Conservation (phyloP, 2,888 invertebrate genomes). For the Tinea pellionella region DNA sequence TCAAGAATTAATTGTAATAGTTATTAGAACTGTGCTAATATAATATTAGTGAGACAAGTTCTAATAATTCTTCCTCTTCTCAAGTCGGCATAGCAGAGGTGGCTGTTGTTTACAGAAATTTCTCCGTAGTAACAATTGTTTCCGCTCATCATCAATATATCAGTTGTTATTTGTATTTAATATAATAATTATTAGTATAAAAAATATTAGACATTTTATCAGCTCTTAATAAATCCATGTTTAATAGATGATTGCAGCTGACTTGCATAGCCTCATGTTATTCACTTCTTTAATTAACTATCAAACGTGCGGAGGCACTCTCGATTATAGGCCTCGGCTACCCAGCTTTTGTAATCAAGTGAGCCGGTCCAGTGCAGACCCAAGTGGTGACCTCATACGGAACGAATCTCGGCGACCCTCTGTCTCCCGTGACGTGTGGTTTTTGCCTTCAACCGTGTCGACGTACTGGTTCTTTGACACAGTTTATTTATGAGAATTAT, state of each 20-base stretch:
- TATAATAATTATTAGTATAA: no score
- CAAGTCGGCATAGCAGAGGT: no score
- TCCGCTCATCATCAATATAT: no score
- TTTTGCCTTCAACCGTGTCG: neutral
- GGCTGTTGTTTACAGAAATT: no score
- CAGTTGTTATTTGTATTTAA: no score
- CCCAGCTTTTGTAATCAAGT: conserved; percentile 48
- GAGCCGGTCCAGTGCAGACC: neutral
- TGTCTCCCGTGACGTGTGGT: conserved; percentile 5
- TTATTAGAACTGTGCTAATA: neutral
- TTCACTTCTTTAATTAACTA: conserved; percentile 67
- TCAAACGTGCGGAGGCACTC: conserved; percentile 59
- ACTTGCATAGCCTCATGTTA: conserved; percentile 57
- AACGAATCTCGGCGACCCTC: conserved; percentile 14
- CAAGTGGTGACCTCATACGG: conserved; percentile 9
- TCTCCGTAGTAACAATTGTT: no score
- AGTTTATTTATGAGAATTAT: neutral
- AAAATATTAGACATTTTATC: conserved; percentile 22
- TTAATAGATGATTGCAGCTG: conserved; percentile 53
- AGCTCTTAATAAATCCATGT: conserved; percentile 29
- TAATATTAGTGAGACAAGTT: neutral
- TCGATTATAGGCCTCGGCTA: conserved; percentile 61
- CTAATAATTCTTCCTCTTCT: no score
- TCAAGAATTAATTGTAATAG: neutral
- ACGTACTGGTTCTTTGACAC: neutral